Base-by-base conservation (phyloP, 2,888 invertebrate genomes). In the Caenorhabditis zanzibari region DNA sequence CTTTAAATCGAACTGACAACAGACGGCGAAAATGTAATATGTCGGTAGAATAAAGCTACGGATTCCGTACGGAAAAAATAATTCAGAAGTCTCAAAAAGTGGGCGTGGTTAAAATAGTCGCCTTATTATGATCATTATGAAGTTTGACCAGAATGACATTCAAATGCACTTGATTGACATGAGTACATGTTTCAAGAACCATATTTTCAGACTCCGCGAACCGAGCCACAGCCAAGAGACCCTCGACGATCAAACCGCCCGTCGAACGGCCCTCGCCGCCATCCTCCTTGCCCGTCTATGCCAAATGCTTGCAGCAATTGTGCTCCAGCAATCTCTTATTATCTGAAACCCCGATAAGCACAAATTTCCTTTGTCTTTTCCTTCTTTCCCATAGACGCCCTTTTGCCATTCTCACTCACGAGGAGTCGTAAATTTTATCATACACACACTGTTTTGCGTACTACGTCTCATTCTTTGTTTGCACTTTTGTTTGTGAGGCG, bases 261-360 rank as follows among this genome's bases (percentile, higher is more conserved):
- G 93, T 85, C 85, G 85, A 14, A 81, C 85, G 9, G 88, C 86
- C 9, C 75, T 85, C 16, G 95, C 96, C 91, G 96, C 97, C 1
- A 95, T 98, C 7, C 94, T 98, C 59, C 94, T 98, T 82, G 96
- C 97, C 91, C 98, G 98, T 93, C 97, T 98, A 96, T 94, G 97
- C 0, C 97, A 97, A 93, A 97, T 98, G 93, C 94, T 98, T 81
- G 96, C 98, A 0, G 96, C 98, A 16, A 94, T 98, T 76, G 95
- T 96, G 85, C 96, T 97, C 93, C 98, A 98, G 93, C 98, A 98
- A 93, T 95, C 96, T 0, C 79, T 86, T 16, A 85, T 85, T 24
- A 85, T 88, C 44, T 81, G 81, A 75, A 35, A 35, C 28, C 63
- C 32, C 4, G 74, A 74, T 64, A 74, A 64, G 73, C n/a, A 41